Base-by-base conservation (phyloP, 2,888 invertebrate species). In the Papilio elwesi region DNA sequence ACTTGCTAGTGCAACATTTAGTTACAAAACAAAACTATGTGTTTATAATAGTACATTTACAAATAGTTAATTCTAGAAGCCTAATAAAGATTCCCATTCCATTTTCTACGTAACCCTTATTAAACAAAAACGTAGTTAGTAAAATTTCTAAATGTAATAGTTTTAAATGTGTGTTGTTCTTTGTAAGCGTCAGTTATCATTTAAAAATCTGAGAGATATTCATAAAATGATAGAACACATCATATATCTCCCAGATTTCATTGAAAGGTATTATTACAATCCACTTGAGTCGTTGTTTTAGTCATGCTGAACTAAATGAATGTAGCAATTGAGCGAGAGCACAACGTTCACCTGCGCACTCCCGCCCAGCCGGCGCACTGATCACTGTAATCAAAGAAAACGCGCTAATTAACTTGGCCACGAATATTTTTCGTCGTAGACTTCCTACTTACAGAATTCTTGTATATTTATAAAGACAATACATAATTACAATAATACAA, bases 381-480 rank as follows among this genome's bases (percentile, higher is more conserved):
- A 93, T 92, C 91, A 86, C 89, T 81, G 91, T 89, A 93, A 93
- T 93, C 92, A 92, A 91, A 93, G 92, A 92, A 93, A 92, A 91
- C 88, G 89, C 88, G 87, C 91, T 92, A 92, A 93, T 93, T 93
- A 92, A 91, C 87, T 91, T 87, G 83, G 82, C 83, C 87, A 85
- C 83, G 80, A 80, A 88, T 43, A 43, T 43, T 88, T 87, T 86
- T 86, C 85, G 83, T 80, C 74, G 76, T 73, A 77, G 59, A 76
- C 76, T 53, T 74, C 69, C 65, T 57, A 43, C 68, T 63, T 68
- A 68, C 63, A 16, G 64, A 51, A 16, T 43, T 63, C 59, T 65
- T 47, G 12, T 48, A 36, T 26, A 48, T 49, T 26, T 47, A 12
- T 6, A 63, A 47, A 47, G 2, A 36, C 36, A 57, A 57, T n/a